phyloP scores from a whole-genome alignment of 2,888 invertebrate genomes.

The Coelopa pilipes region DNA sequence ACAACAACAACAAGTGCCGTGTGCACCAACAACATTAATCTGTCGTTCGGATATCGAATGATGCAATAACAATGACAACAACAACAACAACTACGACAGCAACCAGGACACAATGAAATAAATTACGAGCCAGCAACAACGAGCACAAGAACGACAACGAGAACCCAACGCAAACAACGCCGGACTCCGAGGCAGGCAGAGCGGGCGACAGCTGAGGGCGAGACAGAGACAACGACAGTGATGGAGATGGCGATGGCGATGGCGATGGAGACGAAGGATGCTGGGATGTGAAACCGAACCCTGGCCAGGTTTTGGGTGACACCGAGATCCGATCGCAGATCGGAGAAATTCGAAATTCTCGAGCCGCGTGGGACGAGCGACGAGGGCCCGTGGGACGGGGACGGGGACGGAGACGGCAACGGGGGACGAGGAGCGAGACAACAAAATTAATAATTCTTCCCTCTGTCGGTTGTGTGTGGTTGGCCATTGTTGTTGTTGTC shows the following conservation, averaged over 20 bases:
- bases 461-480: too few relatives aligned
- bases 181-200: neutral
- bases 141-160: neutral
- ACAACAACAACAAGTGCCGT: neutral
- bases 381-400: too few relatives aligned
- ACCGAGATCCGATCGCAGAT: slow-evolving; percentile 4
- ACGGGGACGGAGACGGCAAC: too few relatives aligned
- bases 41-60: slow-evolving; percentile 28
- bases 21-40: slow-evolving; percentile 17
- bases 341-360: too few relatives aligned
- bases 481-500: slow-evolving; percentile 21
- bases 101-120: slow-evolving; percentile 3
- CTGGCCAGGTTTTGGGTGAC: neutral
- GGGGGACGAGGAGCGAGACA: too few relatives aligned
- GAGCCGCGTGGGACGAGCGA: too few relatives aligned
- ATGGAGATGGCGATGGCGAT: too few relatives aligned
- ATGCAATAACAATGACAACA: slow-evolving; percentile 15
- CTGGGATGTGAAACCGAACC: too few relatives aligned
- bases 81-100: neutral
- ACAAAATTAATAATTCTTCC: slow-evolving; percentile 30
- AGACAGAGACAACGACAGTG: too few relatives aligned
- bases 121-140: neutral
- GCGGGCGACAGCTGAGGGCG: neutral
- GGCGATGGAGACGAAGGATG: too few relatives aligned
- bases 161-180: neutral